Conservation (phyloP, 2,797 vertebrate genomes). For the Enteromius viviparus region DNA sequence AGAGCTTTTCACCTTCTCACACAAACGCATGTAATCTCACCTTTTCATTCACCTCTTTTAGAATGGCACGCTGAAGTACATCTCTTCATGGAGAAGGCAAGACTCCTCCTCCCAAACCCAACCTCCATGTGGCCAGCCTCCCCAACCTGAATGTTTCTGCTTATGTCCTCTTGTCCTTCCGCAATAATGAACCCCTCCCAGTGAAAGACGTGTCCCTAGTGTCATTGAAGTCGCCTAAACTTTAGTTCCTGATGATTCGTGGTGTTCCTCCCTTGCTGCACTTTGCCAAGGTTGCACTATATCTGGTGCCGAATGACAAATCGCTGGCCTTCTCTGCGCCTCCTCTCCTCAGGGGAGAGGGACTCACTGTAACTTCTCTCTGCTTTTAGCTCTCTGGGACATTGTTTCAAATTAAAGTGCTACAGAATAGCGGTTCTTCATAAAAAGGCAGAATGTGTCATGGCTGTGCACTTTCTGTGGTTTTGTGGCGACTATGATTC, state of each 20-base stretch:
- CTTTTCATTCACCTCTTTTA: not conserved
- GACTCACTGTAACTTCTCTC: conserved; percentile 54
- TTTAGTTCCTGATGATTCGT: conserved; percentile 65
- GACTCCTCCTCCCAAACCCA: not conserved
- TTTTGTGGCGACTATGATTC: not conserved
- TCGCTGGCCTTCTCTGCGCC: conserved; percentile 57
- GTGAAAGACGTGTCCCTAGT: conserved; percentile 50
- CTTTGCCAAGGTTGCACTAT: conserved; percentile 68
- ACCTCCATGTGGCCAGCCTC: not conserved
- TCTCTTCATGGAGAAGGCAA: conserved; percentile 2
- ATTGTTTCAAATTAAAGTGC: conserved; percentile 65
- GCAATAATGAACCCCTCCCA: conserved; percentile 59
- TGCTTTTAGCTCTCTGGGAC: conserved; percentile 60
- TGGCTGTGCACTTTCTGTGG: not conserved
- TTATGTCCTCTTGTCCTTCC: conserved; percentile 63
- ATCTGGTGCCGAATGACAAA: conserved; percentile 70
- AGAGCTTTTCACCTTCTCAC: conserved; percentile 14
- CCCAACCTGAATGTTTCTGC: conserved; percentile 22
- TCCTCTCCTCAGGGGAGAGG: conserved; percentile 57
- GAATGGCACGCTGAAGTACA: not conserved
- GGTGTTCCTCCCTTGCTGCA: conserved; percentile 59
- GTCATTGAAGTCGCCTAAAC: conserved; percentile 64
- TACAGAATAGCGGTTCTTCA: conserved; percentile 52
- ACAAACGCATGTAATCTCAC: conserved; percentile 1
- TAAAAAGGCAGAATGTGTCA: conserved; percentile 37